Conservation (phyloP, 2,113 vertebrate species). For the Indri indri region DNA sequence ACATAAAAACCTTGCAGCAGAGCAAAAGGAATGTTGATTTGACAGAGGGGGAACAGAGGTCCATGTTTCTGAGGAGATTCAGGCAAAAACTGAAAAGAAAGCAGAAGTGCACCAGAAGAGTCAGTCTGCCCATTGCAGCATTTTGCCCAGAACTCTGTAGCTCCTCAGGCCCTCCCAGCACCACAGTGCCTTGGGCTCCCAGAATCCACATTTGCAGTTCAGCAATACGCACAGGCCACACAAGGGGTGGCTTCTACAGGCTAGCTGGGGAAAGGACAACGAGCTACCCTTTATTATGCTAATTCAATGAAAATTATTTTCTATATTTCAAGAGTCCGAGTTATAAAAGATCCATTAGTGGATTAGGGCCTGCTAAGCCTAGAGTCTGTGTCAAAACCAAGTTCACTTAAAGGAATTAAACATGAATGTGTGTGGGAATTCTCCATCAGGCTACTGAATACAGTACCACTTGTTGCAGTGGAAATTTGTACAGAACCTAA, state of each 20-base stretch:
- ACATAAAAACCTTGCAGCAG: background rate
- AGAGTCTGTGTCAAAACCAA: background rate
- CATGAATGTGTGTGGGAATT: background rate
- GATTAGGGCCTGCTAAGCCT: background rate
- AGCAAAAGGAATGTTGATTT: background rate
- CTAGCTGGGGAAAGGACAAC: background rate
- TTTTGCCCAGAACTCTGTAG: background rate
- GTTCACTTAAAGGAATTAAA: background rate
- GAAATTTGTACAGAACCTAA: background rate
- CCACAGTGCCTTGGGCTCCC: background rate
- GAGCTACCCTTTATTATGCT: background rate
- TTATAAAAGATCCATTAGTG: background rate
- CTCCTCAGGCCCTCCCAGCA: background rate
- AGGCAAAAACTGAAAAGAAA: background rate
- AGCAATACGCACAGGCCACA: background rate
- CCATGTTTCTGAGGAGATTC: background rate
- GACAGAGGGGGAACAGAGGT: background rate
- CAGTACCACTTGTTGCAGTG: background rate
- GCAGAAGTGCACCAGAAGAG: background rate
- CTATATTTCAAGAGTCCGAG: conserved; percentile 13
- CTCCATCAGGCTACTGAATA: background rate
- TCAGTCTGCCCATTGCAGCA: background rate
- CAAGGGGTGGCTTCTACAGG: background rate
- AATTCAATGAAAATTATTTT: conserved; percentile 22
- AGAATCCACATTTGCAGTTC: background rate